These are phyloP conservation scores for Acropora tenuis DNA, from an alignment of 64 coral and sea anemone species.

Conservation along the genomic window DNA sequence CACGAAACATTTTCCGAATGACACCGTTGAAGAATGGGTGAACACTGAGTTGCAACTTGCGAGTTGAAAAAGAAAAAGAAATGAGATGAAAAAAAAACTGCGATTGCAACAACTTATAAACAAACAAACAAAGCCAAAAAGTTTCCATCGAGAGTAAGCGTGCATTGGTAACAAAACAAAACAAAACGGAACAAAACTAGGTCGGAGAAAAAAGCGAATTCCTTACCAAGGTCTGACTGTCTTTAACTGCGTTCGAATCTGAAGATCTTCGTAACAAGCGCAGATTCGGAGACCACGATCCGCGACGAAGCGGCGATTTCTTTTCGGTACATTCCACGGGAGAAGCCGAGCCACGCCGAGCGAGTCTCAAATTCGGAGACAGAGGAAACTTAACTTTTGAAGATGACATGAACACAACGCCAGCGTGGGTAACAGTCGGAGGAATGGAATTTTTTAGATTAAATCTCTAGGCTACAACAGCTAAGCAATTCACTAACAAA, in stretches of 20 bases:
- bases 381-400: constrained; percentile 34
- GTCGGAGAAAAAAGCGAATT: not conserved
- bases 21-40: not conserved
- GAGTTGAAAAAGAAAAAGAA: not conserved
- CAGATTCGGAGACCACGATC: constrained; percentile 38
- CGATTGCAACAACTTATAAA: constrained; percentile 32
- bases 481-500: not conserved
- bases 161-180: not conserved
- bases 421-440: not conserved
- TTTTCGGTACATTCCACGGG: constrained; percentile 6
- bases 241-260: constrained; percentile 11
- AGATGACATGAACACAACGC: not conserved
- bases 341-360: constrained; percentile 18
- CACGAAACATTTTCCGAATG: not conserved
- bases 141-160: not conserved
- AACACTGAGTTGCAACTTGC: not conserved
- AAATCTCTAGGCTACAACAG: not conserved
- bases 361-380: constrained; percentile 13
- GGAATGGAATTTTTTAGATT: not conserved
- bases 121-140: constrained; percentile 11
- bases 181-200: not conserved
- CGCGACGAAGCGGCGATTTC: constrained; percentile 49
- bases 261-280: constrained; percentile 33
- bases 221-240: constrained; percentile 15
- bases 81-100: not conserved